phyloP scores from a whole-genome alignment of 2,113 vertebrate genomes.

The Odobenus rosmarus region DNA sequence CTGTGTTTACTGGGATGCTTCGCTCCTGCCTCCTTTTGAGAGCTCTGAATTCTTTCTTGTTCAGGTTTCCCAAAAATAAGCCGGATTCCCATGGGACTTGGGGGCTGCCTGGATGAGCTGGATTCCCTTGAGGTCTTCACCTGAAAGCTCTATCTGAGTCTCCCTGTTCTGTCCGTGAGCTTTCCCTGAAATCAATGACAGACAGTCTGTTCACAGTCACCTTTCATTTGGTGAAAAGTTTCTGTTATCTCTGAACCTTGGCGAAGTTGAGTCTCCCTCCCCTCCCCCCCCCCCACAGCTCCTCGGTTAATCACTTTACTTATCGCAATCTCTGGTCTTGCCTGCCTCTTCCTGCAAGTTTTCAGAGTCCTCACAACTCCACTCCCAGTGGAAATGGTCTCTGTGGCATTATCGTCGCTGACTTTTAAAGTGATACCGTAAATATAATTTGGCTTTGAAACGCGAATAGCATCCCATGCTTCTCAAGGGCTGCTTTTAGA shows the following conservation, averaged over 20 bases:
- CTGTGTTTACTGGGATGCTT: background rate
- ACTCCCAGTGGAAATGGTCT: constrained; percentile 42
- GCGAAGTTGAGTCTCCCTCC: background rate
- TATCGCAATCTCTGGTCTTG: constrained; percentile 52
- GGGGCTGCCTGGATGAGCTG: background rate
- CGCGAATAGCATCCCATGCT: background rate
- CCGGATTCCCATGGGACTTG: background rate
- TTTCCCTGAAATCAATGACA: constrained; percentile 45
- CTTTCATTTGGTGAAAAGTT: constrained; percentile 60
- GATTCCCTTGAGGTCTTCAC: constrained; percentile 24
- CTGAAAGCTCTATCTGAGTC: background rate
- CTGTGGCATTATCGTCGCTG: background rate
- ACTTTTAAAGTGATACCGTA: constrained; percentile 10
- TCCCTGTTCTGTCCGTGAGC: background rate
- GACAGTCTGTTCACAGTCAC: background rate
- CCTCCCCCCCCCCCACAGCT: background rate
- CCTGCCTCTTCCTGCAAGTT: background rate
- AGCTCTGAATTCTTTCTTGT: background rate
- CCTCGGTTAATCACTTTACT: constrained; percentile 70
- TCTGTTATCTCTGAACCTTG: constrained; percentile 68
- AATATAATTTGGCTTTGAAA: background rate
- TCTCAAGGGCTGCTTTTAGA: background rate
- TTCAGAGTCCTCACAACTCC: background rate
- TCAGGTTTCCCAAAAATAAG: constrained; percentile 20
- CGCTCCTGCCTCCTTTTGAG: background rate